Evolutionary conservation across 2,797 vertebrate genomes (phyloP).

Genomic region (Micropoecilia bifurca): DNA sequence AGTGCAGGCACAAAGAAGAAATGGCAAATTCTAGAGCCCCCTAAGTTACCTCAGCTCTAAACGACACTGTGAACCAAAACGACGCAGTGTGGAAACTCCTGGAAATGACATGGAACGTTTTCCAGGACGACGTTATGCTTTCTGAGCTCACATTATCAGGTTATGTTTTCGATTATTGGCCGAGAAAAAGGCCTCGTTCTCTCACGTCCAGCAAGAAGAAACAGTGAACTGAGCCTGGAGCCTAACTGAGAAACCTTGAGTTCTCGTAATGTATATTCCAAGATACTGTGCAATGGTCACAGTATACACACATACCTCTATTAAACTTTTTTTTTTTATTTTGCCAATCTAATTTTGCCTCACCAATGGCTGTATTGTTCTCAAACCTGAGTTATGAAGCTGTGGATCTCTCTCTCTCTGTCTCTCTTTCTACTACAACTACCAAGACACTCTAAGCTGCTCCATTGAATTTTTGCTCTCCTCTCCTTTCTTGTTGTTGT

Average conservation of each 20-base stretch:
- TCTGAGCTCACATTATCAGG: background rate
- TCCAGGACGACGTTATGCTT: background rate
- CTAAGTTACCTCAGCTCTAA: background rate
- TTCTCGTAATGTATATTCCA: background rate
- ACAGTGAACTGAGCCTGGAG: background rate
- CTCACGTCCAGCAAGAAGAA: background rate
- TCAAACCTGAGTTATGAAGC: too few relatives aligned
- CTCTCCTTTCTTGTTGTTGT: background rate
- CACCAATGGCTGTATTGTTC: too few relatives aligned
- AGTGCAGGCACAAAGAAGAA: background rate
- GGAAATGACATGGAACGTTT: background rate
- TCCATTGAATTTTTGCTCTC: background rate
- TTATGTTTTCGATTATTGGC: background rate
- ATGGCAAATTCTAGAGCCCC: background rate
- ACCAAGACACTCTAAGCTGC: background rate
- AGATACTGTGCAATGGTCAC: too few relatives aligned
- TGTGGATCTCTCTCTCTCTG: too few relatives aligned
- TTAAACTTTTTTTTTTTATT: too few relatives aligned
- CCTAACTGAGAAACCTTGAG: background rate
- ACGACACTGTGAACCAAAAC: background rate
- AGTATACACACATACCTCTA: too few relatives aligned
- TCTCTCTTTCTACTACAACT: too few relatives aligned
- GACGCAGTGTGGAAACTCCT: background rate
- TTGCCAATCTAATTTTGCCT: too few relatives aligned
- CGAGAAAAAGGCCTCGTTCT: background rate